Base-by-base conservation (phyloP, 92 coral and sea anemone genomes). In the Siderastrea radians region DNA sequence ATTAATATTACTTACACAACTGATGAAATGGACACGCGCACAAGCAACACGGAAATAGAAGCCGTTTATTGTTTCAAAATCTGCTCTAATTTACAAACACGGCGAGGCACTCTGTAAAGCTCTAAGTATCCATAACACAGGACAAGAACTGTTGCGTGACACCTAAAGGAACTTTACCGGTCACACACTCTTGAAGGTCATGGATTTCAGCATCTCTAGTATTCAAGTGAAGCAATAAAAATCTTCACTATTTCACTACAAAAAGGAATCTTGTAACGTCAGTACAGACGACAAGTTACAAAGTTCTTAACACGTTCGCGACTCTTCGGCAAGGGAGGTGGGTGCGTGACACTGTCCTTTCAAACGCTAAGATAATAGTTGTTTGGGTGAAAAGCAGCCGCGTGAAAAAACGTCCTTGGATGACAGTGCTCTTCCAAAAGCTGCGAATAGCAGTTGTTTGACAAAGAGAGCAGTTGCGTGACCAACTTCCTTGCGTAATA, bases 41-140 rank as follows among this genome's bases (percentile, higher is more conserved):
- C 43, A 26, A 53, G 1, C 26, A 12, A 84, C 66, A 50, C 51
- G 80, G 70, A 84, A 84, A 73, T 74, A 63, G 73, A 84, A 62
- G 58, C 81, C 63, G 73, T 60, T 84, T 61, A 84, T 84, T 84
- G 81, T 84, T 84, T 74, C 87, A 84, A 84, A 84, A 84, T 83
- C 74, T 84, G 80, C 64, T 51, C 60, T 60, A 84, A 71, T 57
- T 73, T 19, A 26, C 13, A 61, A 73, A 73, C 81, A 62, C 50
- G 75, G 64, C 68, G 62, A 74, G 78, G 78, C 59, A 43, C 7
- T 54, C 48, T 54, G 26, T 17, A 11, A 38, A 48, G 5, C 15
- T 52, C 17, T 16, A 73, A 73, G 15, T 10, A 16, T 6, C 8
- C n/a, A 50, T 12, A 48, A 26, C 26, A 55, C 44, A 67, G 45